phyloP scores from a whole-genome alignment of 2,113 vertebrate genomes.

The Orientallactaga bullata region DNA sequence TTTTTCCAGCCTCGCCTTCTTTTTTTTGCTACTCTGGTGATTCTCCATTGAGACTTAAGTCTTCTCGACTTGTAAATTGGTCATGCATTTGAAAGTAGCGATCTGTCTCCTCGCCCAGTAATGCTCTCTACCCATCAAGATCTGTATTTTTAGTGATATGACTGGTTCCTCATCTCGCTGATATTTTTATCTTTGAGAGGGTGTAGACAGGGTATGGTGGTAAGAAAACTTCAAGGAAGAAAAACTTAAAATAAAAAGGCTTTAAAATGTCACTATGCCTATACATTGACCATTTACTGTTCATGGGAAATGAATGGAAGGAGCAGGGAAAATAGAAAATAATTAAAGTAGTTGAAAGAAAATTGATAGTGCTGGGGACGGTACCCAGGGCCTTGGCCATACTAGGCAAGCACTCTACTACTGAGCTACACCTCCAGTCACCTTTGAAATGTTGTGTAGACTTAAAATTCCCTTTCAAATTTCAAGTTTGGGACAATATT shows the following conservation, averaged over 20 bases:
- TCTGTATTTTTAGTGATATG: background rate
- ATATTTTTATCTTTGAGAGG: conserved; percentile 46
- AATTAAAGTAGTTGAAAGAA: conserved; percentile 7
- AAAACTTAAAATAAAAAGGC: conserved; percentile 12
- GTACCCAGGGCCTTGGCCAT: background rate
- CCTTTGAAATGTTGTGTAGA: background rate
- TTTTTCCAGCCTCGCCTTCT: too few relatives aligned
- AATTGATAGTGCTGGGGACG: background rate
- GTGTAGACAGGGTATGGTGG: background rate
- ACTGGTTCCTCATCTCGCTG: background rate
- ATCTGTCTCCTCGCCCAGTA: background rate
- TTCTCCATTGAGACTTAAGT: background rate
- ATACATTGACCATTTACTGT: background rate
- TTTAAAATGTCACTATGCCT: conserved; percentile 51
- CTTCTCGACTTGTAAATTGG: conserved; percentile 5
- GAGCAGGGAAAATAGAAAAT: conserved; percentile 19
- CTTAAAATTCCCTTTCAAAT: conserved; percentile 41
- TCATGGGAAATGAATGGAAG: background rate
- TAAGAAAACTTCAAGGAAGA: conserved; percentile 26
- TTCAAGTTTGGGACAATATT: conserved; percentile 19
- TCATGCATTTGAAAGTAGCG: background rate
- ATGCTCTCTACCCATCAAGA: background rate
- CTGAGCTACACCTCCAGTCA: background rate
- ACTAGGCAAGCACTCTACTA: background rate
- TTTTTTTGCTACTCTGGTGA: background rate